phyloP scores from a whole-genome alignment of 2,113 vertebrate species.

The Corythornis vintsioides region DNA sequence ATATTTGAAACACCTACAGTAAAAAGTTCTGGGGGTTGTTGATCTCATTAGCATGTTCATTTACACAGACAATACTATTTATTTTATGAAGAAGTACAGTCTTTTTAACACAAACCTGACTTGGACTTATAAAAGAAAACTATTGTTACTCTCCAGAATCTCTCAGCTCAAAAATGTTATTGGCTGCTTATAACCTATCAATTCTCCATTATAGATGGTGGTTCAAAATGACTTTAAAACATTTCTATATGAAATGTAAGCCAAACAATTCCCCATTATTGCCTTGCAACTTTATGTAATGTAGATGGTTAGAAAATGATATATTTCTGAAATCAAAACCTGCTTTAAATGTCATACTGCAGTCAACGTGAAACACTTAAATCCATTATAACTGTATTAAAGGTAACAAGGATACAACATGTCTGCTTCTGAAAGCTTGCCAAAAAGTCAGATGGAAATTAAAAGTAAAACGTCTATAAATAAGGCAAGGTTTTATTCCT shows the following conservation, averaged over 20 bases:
- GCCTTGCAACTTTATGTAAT: not conserved
- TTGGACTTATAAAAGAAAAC: not conserved
- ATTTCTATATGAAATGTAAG: not conserved
- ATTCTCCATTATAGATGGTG: not conserved
- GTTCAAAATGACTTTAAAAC: not conserved
- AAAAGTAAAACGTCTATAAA: conserved; percentile 61
- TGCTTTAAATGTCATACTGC: conserved; percentile 51
- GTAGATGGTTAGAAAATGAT: conserved; percentile 41
- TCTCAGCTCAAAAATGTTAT: not conserved
- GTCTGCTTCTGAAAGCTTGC: conserved; percentile 42
- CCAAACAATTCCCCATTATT: conserved; percentile 19
- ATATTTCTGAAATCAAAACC: conserved; percentile 53
- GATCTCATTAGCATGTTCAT: not conserved
- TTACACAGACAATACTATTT: not conserved
- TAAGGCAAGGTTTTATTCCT: conserved; percentile 42
- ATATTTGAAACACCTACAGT: not conserved
- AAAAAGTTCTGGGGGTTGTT: not conserved
- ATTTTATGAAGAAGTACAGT: not conserved
- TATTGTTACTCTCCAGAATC: not conserved
- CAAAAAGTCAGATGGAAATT: conserved; percentile 53
- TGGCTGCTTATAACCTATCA: not conserved
- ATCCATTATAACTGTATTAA: conserved; percentile 64
- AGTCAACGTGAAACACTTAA: conserved; percentile 63
- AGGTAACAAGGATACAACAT: conserved; percentile 29
- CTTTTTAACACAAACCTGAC: not conserved